Evolutionary conservation across 2,888 invertebrate genomes (phyloP), one percentile per base, ranked within the genome.

Genomic region (Drosophila recens): DNA sequence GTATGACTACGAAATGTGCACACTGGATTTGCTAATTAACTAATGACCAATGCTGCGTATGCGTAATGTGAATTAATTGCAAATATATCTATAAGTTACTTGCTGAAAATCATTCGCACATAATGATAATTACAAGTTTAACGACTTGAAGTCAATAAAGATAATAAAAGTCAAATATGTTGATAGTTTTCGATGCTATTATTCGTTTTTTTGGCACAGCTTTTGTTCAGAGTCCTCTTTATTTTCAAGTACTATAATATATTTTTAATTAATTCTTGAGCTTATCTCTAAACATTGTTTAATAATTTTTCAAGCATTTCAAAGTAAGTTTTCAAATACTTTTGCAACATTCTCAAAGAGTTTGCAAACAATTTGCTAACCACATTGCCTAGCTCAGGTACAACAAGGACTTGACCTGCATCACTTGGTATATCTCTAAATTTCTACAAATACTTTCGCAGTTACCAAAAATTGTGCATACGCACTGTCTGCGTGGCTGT

Each of bases 31-130:
- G 61, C 67, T 61, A 61, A 77, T 74, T 72, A 49, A 38, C 73
- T 62, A 57, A 61, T 61, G 70, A 52, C 46, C 27, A 34, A 65
- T 57, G 69, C 62, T 58, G 56, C 78, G 67, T 67, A 59, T 75
- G 56, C 56, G 46, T 79, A 80, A 86, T 80, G 38, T 40, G n/a
- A 66, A 75, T 69, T 69, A 43, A 72, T 72, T 63, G 64, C 46
- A 57, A 4, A 13, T 36, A 45, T 45, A 56, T 45, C 33, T 20
- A 43, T 56, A 9, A 51, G n/a, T 17, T 51, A 10, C 9, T 42
- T 11, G 4, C 36, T 30, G 46, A 38, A 34, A 52, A 61, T 52
- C 34, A 52, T 33, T 34, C 17, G 15, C 51, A 65, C 49, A 65
- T 64, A 43, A 51, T 54, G 42, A 49, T 61, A 61, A 58, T 59